Percentiles rank a stretch among this genome's conserved stretches.
phyloP scores from a whole-genome alignment of 2,797 vertebrate species.

The Spinus pinus region DNA sequence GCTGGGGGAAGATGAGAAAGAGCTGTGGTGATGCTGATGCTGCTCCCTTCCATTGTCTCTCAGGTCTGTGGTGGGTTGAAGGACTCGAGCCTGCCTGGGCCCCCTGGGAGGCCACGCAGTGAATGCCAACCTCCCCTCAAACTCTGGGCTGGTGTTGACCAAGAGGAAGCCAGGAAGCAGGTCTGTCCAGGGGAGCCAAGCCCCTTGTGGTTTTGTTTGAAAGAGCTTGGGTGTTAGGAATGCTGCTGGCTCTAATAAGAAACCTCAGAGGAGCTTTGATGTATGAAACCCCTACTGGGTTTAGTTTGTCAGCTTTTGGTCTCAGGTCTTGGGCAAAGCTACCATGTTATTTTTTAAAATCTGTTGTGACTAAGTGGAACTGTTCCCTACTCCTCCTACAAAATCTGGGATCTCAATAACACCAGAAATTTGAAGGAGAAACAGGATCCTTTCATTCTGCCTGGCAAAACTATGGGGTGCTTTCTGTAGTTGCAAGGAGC shows the following conservation, averaged over 20 bases:
- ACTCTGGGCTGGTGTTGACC: conserved; percentile 79
- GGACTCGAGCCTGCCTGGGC: background rate
- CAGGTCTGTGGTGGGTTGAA: conserved; percentile 62
- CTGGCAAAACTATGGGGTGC: background rate
- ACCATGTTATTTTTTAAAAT: background rate
- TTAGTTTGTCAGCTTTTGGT: background rate
- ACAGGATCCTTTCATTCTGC: background rate
- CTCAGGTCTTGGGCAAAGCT: background rate
- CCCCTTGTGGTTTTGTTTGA: background rate
- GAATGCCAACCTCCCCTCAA: conserved; percentile 14
- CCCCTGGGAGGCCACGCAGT: background rate
- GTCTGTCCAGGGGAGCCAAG: conserved; percentile 50
- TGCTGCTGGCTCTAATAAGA: background rate
- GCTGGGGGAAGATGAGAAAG: background rate
- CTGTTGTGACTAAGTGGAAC: rapidly evolving
- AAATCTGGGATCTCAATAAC: background rate
- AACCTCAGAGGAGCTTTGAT: background rate
- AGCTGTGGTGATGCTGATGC: background rate
- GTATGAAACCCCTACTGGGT: background rate
- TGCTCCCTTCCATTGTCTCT: background rate
- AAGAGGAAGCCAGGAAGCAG: conserved; percentile 84
- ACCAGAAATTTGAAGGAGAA: background rate
- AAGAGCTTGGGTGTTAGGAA: background rate
- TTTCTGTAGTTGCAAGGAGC: background rate
- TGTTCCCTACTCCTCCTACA: rapidly evolving